Conservation (phyloP, 2,113 vertebrate species). For the Erythrolamprus reginae region DNA sequence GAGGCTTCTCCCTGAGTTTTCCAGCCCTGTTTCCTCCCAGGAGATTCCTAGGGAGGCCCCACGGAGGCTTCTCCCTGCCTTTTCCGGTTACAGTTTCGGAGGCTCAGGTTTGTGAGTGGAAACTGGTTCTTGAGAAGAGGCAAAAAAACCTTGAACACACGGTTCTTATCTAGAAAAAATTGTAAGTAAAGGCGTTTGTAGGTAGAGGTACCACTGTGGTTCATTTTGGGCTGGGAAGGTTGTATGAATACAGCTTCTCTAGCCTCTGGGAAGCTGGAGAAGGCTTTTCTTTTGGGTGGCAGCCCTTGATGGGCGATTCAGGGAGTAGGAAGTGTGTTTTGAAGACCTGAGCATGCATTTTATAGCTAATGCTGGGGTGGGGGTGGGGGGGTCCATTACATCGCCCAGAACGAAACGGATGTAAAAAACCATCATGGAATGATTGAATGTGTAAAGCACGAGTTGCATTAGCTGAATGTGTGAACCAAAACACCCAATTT, state of each 20-base stretch:
- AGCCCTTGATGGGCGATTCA: neutral
- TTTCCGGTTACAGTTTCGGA: too few relatives aligned
- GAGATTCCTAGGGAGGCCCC: too few relatives aligned
- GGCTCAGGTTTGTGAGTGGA: too few relatives aligned
- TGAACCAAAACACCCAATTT: neutral
- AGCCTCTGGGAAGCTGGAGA: neutral
- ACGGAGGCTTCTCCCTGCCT: too few relatives aligned
- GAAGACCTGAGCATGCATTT: neutral
- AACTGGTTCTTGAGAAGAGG: too few relatives aligned
- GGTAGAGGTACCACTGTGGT: too few relatives aligned
- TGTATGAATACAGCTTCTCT: neutral
- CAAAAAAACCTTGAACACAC: too few relatives aligned
- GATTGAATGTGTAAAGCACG: neutral
- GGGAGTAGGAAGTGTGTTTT: neutral
- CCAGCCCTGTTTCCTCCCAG: too few relatives aligned
- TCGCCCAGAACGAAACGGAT: neutral
- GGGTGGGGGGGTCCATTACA: neutral
- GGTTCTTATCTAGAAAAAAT: too few relatives aligned
- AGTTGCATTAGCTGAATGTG: neutral
- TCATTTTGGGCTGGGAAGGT: neutral
- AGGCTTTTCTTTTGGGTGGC: neutral
- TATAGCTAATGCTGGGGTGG: neutral
- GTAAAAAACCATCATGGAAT: neutral
- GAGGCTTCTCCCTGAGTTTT: too few relatives aligned
- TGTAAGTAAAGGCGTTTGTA: too few relatives aligned